Evolutionary conservation across 64 coral and sea anemone genomes (phyloP).

Genomic region (Montipora foliosa): DNA sequence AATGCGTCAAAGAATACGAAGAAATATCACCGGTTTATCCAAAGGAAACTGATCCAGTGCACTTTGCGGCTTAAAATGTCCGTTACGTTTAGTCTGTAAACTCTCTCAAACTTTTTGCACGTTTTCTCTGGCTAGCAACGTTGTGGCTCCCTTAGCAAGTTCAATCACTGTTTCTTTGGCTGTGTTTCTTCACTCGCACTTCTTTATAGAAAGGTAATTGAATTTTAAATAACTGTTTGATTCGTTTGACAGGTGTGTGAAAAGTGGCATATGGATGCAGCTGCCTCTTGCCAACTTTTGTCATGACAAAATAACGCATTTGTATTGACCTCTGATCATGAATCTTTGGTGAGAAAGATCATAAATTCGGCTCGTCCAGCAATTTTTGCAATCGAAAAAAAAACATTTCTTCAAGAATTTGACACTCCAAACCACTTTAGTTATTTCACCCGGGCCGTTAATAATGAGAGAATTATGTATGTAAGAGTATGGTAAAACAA

Average conservation of each 20-base stretch:
- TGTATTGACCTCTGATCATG: background rate
- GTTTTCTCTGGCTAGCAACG: background rate
- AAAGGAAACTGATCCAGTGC: too few species aligned
- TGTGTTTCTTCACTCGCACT: background rate
- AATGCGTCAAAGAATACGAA: background rate
- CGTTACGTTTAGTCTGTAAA: background rate
- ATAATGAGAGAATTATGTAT: too few species aligned
- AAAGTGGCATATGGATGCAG: constrained; percentile 40
- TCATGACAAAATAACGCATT: background rate
- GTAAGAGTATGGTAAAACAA: background rate
- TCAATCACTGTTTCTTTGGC: background rate
- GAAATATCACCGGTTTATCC: background rate
- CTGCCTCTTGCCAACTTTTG: background rate
- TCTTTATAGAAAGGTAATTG: constrained; percentile 13
- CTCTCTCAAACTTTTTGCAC: background rate
- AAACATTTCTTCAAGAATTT: background rate
- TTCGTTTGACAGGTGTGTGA: background rate
- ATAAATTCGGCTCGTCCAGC: background rate
- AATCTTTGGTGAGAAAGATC: background rate
- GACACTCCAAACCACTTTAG: too few species aligned
- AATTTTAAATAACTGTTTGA: constrained; percentile 61
- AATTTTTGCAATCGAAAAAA: too few species aligned
- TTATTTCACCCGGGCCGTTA: too few species aligned
- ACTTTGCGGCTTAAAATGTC: too few species aligned
- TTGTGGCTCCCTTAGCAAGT: background rate